Conservation (phyloP, 2,797 vertebrate species). For the Toxotes lorentzi region DNA sequence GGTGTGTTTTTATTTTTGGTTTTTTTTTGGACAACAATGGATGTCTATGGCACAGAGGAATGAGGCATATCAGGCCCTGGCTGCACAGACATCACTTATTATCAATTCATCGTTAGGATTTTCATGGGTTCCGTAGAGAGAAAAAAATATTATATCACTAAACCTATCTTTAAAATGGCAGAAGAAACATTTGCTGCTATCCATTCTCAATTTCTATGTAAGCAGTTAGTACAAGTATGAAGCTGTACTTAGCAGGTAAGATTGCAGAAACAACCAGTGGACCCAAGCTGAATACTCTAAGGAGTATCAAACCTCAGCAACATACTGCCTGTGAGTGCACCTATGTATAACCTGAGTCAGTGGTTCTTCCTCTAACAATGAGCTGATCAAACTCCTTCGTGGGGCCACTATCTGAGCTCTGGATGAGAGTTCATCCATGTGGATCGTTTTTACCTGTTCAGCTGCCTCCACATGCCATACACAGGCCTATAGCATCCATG, state of each 20-base stretch:
- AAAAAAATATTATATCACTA: background rate
- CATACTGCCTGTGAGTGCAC: background rate
- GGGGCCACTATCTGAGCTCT: constrained; percentile 14
- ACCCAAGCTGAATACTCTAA: background rate
- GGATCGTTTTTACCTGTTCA: constrained; percentile 65
- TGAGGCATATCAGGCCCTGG: background rate
- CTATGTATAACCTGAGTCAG: constrained; percentile 66
- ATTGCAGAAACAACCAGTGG: constrained; percentile 8
- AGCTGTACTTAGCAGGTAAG: background rate
- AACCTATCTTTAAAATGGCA: background rate
- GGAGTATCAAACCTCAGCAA: background rate
- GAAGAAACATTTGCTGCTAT: constrained; percentile 8
- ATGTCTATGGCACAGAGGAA: background rate
- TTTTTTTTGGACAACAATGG: background rate
- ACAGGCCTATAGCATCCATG: constrained; percentile 69
- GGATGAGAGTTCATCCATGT: constrained; percentile 60
- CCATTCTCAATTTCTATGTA: background rate
- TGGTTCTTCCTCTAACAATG: constrained; percentile 78
- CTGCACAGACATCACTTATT: background rate
- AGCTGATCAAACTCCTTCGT: constrained; percentile 81
- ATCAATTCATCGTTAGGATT: background rate
- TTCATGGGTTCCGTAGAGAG: background rate
- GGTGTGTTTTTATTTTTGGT: background rate
- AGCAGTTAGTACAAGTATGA: background rate
- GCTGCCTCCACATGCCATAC: constrained; percentile 81